Conservation (phyloP, 2,113 vertebrate species). For the Orycteropus afer region DNA sequence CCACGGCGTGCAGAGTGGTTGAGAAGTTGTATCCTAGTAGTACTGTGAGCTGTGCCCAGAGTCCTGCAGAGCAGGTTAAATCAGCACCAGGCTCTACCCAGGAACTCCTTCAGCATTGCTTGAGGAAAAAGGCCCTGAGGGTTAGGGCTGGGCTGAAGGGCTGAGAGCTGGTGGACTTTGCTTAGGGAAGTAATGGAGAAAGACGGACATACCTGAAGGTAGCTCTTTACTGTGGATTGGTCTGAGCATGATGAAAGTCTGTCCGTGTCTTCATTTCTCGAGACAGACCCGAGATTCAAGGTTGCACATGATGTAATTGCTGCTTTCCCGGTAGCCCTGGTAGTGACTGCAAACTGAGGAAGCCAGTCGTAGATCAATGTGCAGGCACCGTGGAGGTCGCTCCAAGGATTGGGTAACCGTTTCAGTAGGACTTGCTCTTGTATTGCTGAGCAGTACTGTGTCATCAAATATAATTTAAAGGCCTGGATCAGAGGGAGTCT, state of each 20-base stretch:
- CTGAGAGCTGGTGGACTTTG: background rate
- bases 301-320: background rate
- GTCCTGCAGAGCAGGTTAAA: background rate
- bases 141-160: background rate
- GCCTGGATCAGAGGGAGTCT: background rate
- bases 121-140: background rate
- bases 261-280: background rate
- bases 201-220: background rate
- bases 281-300: background rate
- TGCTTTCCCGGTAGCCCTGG: background rate
- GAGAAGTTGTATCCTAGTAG: too few relatives aligned
- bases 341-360: background rate
- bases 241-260: background rate
- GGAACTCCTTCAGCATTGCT: background rate
- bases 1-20: background rate
- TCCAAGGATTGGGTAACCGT: background rate
- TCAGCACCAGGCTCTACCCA: background rate
- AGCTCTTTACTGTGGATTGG: background rate
- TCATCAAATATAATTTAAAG: background rate
- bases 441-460: too few relatives aligned
- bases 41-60: background rate
- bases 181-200: background rate
- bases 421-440: background rate
- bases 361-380: background rate
- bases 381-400: background rate